phyloP scores from a whole-genome alignment of 2,888 invertebrate genomes.

The Rhopalosiphum nymphaeae region DNA sequence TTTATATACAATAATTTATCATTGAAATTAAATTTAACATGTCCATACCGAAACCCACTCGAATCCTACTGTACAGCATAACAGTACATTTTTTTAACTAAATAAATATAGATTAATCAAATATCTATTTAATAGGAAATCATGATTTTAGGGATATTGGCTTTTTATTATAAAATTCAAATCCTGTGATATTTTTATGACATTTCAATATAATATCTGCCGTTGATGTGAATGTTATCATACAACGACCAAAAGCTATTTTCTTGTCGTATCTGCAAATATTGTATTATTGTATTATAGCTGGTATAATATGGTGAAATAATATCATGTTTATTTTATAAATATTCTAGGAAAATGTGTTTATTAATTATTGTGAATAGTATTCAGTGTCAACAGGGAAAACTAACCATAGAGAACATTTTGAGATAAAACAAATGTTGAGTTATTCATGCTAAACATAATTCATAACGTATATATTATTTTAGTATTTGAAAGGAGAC shows the following conservation, averaged over 20 bases:
- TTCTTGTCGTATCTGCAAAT: neutral
- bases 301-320: neutral
- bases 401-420: too few species aligned
- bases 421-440: too few species aligned
- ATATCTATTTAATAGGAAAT: too few species aligned
- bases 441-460: neutral
- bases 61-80: too few species aligned
- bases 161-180: conserved; percentile 12
- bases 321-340: neutral
- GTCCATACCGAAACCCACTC: too few species aligned
- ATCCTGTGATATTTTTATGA: neutral
- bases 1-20: too few species aligned
- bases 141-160: neutral
- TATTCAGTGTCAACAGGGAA: too few species aligned
- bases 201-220: neutral
- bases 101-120: too few species aligned
- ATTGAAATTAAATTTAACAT: too few species aligned
- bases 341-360: neutral
- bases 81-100: too few species aligned
- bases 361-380: neutral
- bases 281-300: neutral
- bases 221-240: neutral
- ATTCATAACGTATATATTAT: neutral
- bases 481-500: neutral
- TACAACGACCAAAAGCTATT: neutral